phyloP scores from a whole-genome alignment of 2,113 vertebrate species.

The Amia ocellicauda region DNA sequence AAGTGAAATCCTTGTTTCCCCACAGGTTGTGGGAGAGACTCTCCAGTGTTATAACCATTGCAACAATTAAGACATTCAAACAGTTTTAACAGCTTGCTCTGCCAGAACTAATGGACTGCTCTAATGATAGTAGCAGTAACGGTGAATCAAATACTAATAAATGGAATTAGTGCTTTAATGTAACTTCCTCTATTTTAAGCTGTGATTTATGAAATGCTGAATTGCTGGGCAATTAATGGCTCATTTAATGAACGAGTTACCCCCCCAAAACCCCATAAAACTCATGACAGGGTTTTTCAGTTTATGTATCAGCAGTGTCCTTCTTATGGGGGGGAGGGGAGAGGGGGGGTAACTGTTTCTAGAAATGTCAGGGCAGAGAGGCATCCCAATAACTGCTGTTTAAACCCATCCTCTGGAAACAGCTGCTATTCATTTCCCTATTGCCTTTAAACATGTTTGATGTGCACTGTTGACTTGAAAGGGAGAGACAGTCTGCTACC shows the following conservation, averaged over 20 bases:
- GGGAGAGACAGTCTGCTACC: background rate
- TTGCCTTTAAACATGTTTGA: background rate
- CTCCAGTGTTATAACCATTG: background rate
- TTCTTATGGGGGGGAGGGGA: too few species aligned
- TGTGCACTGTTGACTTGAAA: background rate
- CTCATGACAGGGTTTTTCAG: too few species aligned
- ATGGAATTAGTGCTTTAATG: too few species aligned
- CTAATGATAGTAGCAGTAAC: background rate
- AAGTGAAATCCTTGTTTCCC: background rate
- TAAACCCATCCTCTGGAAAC: background rate
- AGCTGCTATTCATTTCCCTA: background rate
- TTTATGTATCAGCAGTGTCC: too few species aligned
- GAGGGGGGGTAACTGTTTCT: too few species aligned
- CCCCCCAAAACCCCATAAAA: too few species aligned
- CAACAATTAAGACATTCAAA: constrained; percentile 11
- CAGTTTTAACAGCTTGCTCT: constrained; percentile 20
- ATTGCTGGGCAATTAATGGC: too few species aligned
- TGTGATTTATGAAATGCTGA: too few species aligned
- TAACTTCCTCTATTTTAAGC: too few species aligned
- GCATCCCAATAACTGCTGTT: too few species aligned
- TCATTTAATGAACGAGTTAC: too few species aligned
- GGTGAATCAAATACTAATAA: background rate
- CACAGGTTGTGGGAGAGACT: background rate
- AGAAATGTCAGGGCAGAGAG: background rate
- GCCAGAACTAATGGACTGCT: constrained; percentile 20